Evolutionary conservation across 2,888 invertebrate species (phyloP).

Genomic region (Halictus ligatus): DNA sequence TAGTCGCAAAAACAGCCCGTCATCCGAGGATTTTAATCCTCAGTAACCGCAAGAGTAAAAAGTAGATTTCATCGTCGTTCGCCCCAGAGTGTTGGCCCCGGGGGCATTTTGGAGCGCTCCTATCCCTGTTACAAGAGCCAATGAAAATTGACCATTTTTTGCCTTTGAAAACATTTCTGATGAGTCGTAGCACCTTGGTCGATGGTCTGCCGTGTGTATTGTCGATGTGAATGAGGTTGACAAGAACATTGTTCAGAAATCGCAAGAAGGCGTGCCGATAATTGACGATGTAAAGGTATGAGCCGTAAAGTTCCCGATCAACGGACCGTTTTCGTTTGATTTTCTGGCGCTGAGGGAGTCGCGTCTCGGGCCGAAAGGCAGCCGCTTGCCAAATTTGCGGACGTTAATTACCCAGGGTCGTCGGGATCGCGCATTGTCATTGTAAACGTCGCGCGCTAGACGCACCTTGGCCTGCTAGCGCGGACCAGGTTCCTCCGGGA

Average conservation of each 20-base stretch:
- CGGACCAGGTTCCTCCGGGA: constrained; percentile 13
- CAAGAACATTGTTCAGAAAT: not conserved
- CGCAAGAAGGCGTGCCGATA: not conserved
- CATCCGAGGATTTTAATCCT: not conserved
- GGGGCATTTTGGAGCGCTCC: not conserved
- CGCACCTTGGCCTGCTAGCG: constrained; percentile 12
- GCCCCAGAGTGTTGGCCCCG: not conserved
- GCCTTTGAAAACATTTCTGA: not conserved
- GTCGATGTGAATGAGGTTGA: not conserved
- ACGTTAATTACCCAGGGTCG: constrained; percentile 30
- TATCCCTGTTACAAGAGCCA: not conserved
- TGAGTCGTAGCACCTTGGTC: no score
- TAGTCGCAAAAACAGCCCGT: not conserved
- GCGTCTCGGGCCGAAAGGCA: not conserved
- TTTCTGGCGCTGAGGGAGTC: constrained; percentile 2
- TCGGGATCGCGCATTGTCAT: constrained; percentile 7
- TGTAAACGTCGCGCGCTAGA: constrained; percentile 6
- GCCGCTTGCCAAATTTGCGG: constrained; percentile 36
- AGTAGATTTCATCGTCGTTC: not conserved
- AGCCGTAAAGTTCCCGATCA: not conserved
- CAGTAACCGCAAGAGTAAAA: not conserved
- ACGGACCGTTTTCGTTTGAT: constrained; percentile 12
- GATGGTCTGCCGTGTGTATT: no score
- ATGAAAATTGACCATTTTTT: not conserved
- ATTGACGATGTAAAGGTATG: not conserved